Conservation (phyloP, 2,888 invertebrate genomes). For the Panzeria rudis region DNA sequence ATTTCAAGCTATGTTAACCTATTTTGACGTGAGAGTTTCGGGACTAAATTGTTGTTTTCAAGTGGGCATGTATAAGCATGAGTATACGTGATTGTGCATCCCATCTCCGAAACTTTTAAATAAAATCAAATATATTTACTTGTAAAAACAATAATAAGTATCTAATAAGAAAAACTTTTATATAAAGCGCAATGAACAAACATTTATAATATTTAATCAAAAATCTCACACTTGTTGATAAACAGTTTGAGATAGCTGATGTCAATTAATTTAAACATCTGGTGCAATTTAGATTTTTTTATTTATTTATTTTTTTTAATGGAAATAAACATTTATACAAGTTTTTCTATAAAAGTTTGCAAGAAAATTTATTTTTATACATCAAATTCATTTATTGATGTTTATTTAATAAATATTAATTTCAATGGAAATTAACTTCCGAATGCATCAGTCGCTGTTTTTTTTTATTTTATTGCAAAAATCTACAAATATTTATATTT, state of each 20-base stretch:
- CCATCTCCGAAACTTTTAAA: too few relatives aligned
- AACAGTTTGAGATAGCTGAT: neutral
- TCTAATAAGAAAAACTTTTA: neutral
- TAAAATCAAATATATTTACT: too few relatives aligned
- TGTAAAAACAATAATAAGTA: neutral
- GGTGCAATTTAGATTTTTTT: neutral
- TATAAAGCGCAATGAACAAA: too few relatives aligned
- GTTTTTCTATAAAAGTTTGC: neutral
- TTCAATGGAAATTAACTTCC: constrained; percentile 13
- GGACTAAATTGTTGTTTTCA: too few relatives aligned
- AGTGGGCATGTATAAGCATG: too few relatives aligned
- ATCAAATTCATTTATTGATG: neutral
- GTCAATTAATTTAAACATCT: constrained; percentile 19
- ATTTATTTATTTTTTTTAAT: constrained; percentile 12
- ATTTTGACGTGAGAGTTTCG: too few relatives aligned
- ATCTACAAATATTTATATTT: constrained; percentile 34
- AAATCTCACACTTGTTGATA: neutral
- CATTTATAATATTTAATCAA: neutral
- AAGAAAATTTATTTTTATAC: neutral
- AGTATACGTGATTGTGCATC: too few relatives aligned
- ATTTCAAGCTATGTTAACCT: too few relatives aligned
- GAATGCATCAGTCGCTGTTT: neutral
- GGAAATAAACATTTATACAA: constrained; percentile 18
- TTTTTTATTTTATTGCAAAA: neutral
- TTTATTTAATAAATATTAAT: constrained; percentile 29